Evolutionary conservation across 2,797 vertebrate species (phyloP).

Genomic region (Alectoris magna): DNA sequence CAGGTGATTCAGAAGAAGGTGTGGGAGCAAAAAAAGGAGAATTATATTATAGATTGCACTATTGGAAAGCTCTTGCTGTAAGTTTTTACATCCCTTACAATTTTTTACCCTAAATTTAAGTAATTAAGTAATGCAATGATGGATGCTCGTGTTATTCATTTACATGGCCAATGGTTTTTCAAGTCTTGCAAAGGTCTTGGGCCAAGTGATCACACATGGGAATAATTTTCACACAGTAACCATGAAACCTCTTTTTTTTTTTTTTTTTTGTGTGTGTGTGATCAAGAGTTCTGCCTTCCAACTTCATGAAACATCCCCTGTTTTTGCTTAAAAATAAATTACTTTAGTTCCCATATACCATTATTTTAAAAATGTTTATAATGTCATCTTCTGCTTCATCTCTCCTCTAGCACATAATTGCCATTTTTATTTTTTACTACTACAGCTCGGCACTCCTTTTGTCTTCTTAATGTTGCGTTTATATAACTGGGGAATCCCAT

Average conservation of each 20-base stretch:
- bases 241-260: neutral
- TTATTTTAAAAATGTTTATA: neutral
- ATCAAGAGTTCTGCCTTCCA: constrained; percentile 12
- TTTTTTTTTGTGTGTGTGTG: neutral
- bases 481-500: neutral
- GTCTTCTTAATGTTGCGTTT: neutral
- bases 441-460: neutral
- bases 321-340: neutral
- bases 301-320: neutral
- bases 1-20: constrained; percentile 23
- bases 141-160: neutral
- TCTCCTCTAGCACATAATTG: neutral
- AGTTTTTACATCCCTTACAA: neutral
- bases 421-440: neutral
- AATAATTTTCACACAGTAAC: constrained; percentile 16
- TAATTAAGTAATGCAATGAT: neutral
- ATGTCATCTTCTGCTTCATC: neutral
- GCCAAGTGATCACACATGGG: constrained; percentile 24
- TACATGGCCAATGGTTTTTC: neutral
- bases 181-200: neutral
- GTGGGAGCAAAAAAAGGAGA: neutral
- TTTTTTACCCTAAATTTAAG: neutral
- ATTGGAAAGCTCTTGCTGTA: neutral
- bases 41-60: neutral
- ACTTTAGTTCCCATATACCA: neutral